Conservation (phyloP, 2,888 invertebrate genomes). For the Malachius bipustulatus region DNA sequence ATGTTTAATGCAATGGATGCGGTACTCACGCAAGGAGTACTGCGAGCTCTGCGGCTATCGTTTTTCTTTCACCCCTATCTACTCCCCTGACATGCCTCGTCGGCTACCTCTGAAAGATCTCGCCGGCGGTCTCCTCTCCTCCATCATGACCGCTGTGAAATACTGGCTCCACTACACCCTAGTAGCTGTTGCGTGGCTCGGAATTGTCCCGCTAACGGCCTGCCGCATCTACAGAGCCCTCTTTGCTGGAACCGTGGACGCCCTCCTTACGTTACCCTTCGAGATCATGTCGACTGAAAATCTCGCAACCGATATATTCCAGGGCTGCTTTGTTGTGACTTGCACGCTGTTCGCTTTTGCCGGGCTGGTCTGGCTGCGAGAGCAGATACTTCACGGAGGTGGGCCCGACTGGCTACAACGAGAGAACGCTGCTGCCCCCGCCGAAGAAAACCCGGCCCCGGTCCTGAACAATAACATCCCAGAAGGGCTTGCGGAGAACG, state of each 20-base stretch:
- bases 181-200: constrained; percentile 95
- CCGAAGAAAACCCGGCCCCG: constrained; percentile 20
- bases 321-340: constrained; percentile 92
- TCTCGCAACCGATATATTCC: constrained; percentile 84
- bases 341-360: constrained; percentile 95
- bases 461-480: constrained; percentile 30
- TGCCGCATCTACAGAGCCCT: constrained; percentile 90
- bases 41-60: constrained; percentile 97
- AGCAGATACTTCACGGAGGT: constrained; percentile 95
- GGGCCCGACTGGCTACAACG: constrained; percentile 93
- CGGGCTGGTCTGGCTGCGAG: constrained; percentile 92
- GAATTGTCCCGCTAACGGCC: constrained; percentile 90
- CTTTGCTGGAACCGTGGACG: constrained; percentile 82
- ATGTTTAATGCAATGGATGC: constrained; percentile 97
- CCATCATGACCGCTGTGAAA: constrained; percentile 82
- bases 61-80: constrained; percentile 97
- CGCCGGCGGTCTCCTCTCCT: constrained; percentile 77
- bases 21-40: constrained; percentile 96
- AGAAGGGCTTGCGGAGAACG: constrained; percentile 25
- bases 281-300: constrained; percentile 91
- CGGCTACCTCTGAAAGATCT: constrained; percentile 88
- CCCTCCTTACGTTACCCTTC: constrained; percentile 74
- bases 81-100: constrained; percentile 99
- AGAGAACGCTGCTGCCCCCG: constrained; percentile 46
- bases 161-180: constrained; percentile 97